phyloP scores from a whole-genome alignment of 2,888 invertebrate genomes.

The Sarcophaga carnaria region DNA sequence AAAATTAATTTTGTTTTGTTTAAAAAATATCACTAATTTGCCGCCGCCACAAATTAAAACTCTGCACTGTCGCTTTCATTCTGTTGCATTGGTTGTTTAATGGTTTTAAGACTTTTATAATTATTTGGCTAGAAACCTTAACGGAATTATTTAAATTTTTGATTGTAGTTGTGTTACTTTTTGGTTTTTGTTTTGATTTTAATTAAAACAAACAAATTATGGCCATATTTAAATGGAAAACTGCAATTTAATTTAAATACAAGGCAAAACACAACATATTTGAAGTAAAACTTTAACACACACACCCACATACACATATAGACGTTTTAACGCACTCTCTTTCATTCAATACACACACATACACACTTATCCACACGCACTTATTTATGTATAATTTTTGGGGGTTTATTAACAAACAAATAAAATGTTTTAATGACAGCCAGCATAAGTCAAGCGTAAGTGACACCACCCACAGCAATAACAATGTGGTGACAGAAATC shows the following conservation, averaged over 20 bases:
- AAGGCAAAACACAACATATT: background rate
- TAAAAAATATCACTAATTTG: too few species aligned
- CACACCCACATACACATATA: slow-evolving; percentile 16
- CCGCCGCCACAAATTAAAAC: too few species aligned
- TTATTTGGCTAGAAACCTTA: too few species aligned
- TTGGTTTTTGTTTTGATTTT: background rate
- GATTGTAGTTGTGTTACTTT: too few species aligned
- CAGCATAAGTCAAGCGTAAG: slow-evolving; percentile 60
- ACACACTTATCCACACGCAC: slow-evolving; percentile 2
- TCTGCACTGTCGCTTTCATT: too few species aligned
- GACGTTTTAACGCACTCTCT: background rate
- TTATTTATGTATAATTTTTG: slow-evolving; percentile 12
- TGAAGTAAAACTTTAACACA: background rate
- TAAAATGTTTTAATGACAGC: slow-evolving; percentile 45
- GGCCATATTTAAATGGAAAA: background rate
- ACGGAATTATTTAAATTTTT: too few species aligned
- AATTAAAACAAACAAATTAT: background rate
- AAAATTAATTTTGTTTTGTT: too few species aligned
- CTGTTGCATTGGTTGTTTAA: too few species aligned
- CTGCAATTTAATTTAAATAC: background rate
- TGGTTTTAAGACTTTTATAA: too few species aligned
- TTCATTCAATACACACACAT: too few species aligned
- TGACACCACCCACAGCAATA: slow-evolving; percentile 66
- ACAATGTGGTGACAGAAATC: background rate
- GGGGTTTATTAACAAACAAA: background rate